Evolutionary conservation across 2,797 vertebrate genomes (phyloP), one percentile per base, ranked within the genome.

Genomic region (Bradypodion ventrale): DNA sequence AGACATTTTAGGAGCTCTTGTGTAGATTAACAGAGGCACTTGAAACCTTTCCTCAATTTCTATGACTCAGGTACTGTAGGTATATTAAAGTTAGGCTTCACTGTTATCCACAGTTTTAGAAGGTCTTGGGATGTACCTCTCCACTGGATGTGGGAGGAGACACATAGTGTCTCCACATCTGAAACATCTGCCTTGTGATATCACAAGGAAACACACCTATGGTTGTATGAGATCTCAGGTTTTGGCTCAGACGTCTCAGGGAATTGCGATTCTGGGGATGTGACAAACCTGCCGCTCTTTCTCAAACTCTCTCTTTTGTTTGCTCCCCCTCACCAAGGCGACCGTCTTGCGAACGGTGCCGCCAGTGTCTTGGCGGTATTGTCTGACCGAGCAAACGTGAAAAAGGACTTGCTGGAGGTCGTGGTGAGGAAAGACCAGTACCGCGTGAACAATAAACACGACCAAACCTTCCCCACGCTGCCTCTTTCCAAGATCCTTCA

Each of bases 361-460:
- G 93, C 70, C 92, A 98, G 97, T 8, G 5, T 97, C 80, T 96
- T 97, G 96, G 98, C 97, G 0, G 96, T 97, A 32, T 16, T 97
- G 15, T n/a, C 83, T 0, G 96, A 97, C 65, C 96, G 95, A 82
- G 98, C 97, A 0, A 0, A 93, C 0, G 97, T 98, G 83, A 97
- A 95, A 92, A 96, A 89, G 83, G 96, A 96, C 32, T 89, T 83
- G 70, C 91, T 97, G 68, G 94, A 94, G 92, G 77, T 93, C 0
- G 93, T 97, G 74, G 95, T 95, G 21, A 95, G 95, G 49, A 87
- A 16, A 0, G 21, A 95, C 73, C 0, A 81, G 27, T 97, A 95
- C 92, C 1, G 9, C 5, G 92, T 97, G 82, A 97, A 96, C 92
- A 98, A 98, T 87, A 68, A 76, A 27, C 92, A 96, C 60, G 97